Base-by-base conservation (phyloP, 2,888 invertebrate species). In the Pollenia griseotomentosa region DNA sequence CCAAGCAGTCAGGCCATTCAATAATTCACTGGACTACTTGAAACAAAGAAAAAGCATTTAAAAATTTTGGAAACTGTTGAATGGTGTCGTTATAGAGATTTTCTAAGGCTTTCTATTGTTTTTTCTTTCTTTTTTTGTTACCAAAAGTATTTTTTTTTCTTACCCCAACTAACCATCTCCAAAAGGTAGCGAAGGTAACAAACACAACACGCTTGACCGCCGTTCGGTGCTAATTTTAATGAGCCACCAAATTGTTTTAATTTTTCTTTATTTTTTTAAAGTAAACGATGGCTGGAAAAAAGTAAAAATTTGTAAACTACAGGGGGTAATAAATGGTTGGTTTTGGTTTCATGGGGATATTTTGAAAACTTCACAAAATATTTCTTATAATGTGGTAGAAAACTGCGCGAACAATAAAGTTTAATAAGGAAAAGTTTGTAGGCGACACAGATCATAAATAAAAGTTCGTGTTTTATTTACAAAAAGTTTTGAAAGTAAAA, bases 161-260 rank as follows among this genome's bases (percentile, higher is more conserved):
- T 19, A 12, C 57, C 65, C 44, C n/a, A 74, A 70, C 12, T 33
- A 59, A 73, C 59, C 33, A 19, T 16, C 51, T n/a, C n/a, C n/a
- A 53, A 71, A 73, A 73, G 46, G 40, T 42, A 65, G 53, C 16
- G 53, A 65, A 61, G 53, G 44, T 19, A 79, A 68, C 48, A 68
- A 19, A 33, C 42, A 63, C 33, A 68, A 53, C 42, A 86, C 80
- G 86, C 80, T 86, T 83, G 83, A 83, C 83, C 86, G 80, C 75
- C 48, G 71, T 61, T 80, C 66, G 75, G 59, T 83, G 75, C 53
- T 71, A 65, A 71, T 86, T 86, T 83, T 83, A 86, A 83, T 86
- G 80, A 83, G 71, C 80, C 80, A 80, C 70, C 65, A 83, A 86
- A 86, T 44, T 71, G 75, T 85, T 78, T 78, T 71, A 71, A 53